Evolutionary conservation across 2,888 invertebrate genomes (phyloP), one percentile per base, ranked within the genome.

Genomic region (Dynastes tityus): DNA sequence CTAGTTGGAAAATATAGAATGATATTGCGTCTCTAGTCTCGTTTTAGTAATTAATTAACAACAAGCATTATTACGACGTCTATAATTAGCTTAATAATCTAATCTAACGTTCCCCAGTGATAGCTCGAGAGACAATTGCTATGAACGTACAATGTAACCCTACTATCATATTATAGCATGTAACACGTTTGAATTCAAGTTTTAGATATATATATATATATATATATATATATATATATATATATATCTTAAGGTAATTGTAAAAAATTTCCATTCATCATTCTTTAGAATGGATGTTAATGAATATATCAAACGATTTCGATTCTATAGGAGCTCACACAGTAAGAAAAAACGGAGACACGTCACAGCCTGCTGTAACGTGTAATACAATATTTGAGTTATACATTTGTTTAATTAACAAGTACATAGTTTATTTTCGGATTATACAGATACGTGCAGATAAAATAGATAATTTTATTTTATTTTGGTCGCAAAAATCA

Each of bases 341-440:
- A 37, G 6, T 16, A 71, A 32, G n/a, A 16, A 53, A 53, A 53
- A 53, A 53, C 8, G 37, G 8, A 37, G 11, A 6, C 8, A 55
- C 55, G 32, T 58, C 55, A 13, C 5, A n/a, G 37, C 40, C 13
- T 13, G 58, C 16, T 71, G 27, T 11, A 22, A 68, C 22, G 37
- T 70, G 29, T 29, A 55, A 16, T 16, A 32, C 55, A 71, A 71
- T 71, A 71, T 71, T 71, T 71, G 16, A 55, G 16, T 37, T 58
- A 22, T 71, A 71, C 37, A 71, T 71, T 71, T 71, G 37, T 32
- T n/a, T 58, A n/a, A 71, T 71, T 55, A 71, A 55, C 70, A 37
- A 11, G 16, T 71, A 27, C 32, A 13, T 71, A 71, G 37, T 58
- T 71, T 51, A 70, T 70, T 71, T 55, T 53, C 16, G 22, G 5